Evolutionary conservation across 2,797 vertebrate species (phyloP), one percentile per base, ranked within the genome.

Genomic region (Cyclopterus lumpus): DNA sequence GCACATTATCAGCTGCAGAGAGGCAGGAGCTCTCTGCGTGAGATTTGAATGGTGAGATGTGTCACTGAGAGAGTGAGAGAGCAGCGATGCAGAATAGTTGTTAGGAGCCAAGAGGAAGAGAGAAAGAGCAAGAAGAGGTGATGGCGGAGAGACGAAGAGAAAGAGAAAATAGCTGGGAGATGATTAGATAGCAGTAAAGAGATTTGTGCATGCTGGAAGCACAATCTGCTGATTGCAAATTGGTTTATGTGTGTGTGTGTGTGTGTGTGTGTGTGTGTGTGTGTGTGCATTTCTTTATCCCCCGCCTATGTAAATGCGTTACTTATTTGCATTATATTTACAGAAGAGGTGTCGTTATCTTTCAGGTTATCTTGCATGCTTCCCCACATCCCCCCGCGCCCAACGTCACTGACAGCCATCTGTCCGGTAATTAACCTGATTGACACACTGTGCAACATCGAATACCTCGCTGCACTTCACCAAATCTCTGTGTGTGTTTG

Each of bases 371-470:
- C 26, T 28, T 28, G 26, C 75, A 80, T 65, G 71, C 69, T 78
- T 82, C 32, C 59, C 74, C 77, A 76, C 71, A 80, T 82, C 72
- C 85, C 87, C 81, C 86, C 80, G 78, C 68, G 64, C 63, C 59
- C 66, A 65, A 57, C 73, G 49, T 57, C 70, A 53, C 71, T 71
- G 82, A 91, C 91, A 82, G 84, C 94, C 93, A 95, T 94, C 93
- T 95, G 94, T 93, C 90, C 80, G 22, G 89, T 94, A 92, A 95
- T 95, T 94, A 95, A 95, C 94, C 93, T 89, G 84, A 88, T 79
- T 91, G 94, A 90, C 91, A 91, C 83, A 71, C 82, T 86, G 88
- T 71, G 77, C 73, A 67, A 30, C 73, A 75, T 70, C n/a, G 8
- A 77, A 80, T 73, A 75, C 54, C 44, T 82, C 24, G 61, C 71